Evolutionary conservation across 1,140 invertebrate genomes (phyloP).

Genomic region (Lasioglossum baleicum): DNA sequence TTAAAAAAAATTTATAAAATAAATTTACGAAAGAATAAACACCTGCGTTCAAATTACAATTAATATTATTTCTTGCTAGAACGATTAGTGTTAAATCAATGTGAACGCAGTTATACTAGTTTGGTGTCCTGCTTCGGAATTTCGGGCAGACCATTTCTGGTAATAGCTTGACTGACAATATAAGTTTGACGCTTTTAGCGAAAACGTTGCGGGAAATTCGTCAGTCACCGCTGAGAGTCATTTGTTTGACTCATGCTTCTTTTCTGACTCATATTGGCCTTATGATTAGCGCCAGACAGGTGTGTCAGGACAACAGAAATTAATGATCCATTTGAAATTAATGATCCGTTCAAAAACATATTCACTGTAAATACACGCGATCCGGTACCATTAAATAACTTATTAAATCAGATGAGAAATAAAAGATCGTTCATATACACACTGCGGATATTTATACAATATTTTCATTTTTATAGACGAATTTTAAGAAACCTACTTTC

Average conservation of each 20-base stretch:
- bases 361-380: not conserved
- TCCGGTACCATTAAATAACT: too few species aligned
- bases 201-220: not conserved
- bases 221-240: constrained; percentile 15
- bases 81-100: too few species aligned
- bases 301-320: constrained; percentile 16
- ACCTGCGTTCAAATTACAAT: too few species aligned
- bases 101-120: not conserved
- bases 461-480: too few species aligned
- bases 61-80: too few species aligned
- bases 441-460: too few species aligned
- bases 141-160: constrained; percentile 1
- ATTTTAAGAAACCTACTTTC: too few species aligned
- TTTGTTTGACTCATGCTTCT: constrained; percentile 34
- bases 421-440: not conserved
- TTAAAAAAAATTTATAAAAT: too few species aligned
- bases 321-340: not conserved
- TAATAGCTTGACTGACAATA: not conserved
- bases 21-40: too few species aligned
- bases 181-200: not conserved
- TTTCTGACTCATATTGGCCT: constrained; percentile 20
- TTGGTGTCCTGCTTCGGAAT: not conserved
- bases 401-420: not conserved
- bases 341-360: not conserved
- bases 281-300: constrained; percentile 47